Evolutionary conservation across 92 coral and sea anemone species (phyloP).

Genomic region (Desmophyllum pertusum): DNA sequence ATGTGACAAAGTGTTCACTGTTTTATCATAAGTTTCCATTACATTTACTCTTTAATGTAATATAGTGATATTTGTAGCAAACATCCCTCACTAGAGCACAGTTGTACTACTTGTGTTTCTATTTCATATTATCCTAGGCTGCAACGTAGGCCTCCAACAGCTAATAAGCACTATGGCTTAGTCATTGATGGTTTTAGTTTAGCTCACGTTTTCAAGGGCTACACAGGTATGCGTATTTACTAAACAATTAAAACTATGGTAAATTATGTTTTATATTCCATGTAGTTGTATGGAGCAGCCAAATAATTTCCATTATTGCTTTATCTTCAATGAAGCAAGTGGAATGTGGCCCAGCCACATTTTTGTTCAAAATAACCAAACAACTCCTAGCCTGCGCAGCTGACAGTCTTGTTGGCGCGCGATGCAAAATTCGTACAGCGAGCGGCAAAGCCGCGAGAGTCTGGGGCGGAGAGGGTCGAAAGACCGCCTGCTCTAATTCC

Average conservation of each 20-base stretch:
- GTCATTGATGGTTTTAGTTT: slow-evolving; percentile 91
- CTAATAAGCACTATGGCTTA: slow-evolving; percentile 68
- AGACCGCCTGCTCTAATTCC: too few relatives aligned
- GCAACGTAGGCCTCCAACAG: slow-evolving; percentile 29
- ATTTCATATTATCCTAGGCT: slow-evolving; percentile 37
- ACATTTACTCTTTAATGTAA: background rate
- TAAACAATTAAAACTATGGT: background rate
- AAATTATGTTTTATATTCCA: background rate
- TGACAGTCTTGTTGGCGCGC: too few relatives aligned
- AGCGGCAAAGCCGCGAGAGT: too few relatives aligned
- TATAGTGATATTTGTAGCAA: background rate
- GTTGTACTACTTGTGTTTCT: background rate
- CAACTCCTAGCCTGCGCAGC: too few relatives aligned
- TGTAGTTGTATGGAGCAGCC: background rate
- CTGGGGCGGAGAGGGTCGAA: too few relatives aligned
- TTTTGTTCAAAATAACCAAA: too few relatives aligned
- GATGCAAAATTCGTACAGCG: too few relatives aligned
- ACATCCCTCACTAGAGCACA: too few relatives aligned
- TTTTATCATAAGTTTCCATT: too few relatives aligned
- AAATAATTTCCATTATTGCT: background rate
- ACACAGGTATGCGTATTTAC: slow-evolving; percentile 58
- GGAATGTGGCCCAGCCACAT: too few relatives aligned
- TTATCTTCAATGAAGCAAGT: background rate
- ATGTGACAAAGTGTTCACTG: too few relatives aligned
- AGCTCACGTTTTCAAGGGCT: slow-evolving; percentile 72